Evolutionary conservation across 1,140 invertebrate genomes (phyloP).

Genomic region (Vollenhovia emeryi): DNA sequence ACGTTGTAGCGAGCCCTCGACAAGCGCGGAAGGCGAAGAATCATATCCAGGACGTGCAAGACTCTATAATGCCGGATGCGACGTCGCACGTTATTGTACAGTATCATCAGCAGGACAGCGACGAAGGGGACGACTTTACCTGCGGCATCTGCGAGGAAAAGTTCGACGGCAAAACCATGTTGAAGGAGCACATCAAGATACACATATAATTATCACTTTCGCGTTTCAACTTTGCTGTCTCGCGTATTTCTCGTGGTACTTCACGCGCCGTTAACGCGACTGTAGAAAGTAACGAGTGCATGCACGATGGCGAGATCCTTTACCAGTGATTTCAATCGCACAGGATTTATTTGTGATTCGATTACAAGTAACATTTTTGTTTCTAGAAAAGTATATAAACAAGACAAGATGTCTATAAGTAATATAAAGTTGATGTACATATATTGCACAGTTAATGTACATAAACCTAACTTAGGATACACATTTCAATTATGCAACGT

Average conservation of each 20-base stretch:
- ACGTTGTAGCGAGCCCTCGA: conserved; percentile 66
- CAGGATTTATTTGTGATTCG: background rate
- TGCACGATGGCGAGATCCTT: background rate
- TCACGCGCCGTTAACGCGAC: conserved; percentile 48
- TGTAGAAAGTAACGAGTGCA: conserved; percentile 34
- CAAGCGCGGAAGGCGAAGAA: conserved; percentile 54
- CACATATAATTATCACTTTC: conserved; percentile 79
- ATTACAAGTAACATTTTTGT: background rate
- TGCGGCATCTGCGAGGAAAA: conserved; percentile 83
- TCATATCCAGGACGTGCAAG: conserved; percentile 60
- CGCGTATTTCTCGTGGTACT: conserved; percentile 68
- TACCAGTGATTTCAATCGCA: conserved; percentile 6
- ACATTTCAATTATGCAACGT: background rate
- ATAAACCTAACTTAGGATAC: background rate
- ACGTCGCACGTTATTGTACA: conserved; percentile 68
- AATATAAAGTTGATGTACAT: conserved; percentile 7
- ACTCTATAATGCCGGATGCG: conserved; percentile 62
- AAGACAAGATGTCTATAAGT: background rate
- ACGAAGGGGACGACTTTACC: conserved; percentile 74
- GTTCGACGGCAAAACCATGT: conserved; percentile 78
- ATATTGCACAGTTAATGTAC: background rate
- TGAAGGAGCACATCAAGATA: conserved; percentile 83
- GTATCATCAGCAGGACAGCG: conserved; percentile 65
- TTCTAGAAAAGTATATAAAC: background rate
- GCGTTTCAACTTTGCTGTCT: conserved; percentile 61